Conservation (phyloP, 2,888 invertebrate species). For the Volucella inflata region DNA sequence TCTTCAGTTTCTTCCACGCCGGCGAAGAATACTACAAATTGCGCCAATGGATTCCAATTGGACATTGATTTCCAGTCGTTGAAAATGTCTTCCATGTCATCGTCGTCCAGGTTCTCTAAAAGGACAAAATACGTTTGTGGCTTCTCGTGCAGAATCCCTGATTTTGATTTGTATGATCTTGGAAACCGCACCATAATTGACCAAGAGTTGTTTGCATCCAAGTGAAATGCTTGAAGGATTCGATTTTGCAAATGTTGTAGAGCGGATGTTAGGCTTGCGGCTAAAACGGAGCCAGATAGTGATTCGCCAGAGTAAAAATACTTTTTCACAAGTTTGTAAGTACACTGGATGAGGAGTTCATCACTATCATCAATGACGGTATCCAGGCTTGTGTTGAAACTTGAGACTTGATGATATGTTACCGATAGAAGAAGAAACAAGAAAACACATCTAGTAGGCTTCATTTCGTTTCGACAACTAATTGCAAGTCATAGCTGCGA, state of each 20-base stretch:
- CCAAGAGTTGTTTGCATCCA: slow-evolving; percentile 76
- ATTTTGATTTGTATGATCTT: neutral
- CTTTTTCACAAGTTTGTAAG: slow-evolving; percentile 78
- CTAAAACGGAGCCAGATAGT: slow-evolving; percentile 79
- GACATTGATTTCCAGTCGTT: slow-evolving; percentile 79
- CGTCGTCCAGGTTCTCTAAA: slow-evolving; percentile 79
- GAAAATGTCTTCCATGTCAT: slow-evolving; percentile 80
- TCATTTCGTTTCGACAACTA: slow-evolving; percentile 28
- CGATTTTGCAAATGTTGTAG: slow-evolving; percentile 76
- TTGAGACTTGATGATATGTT: neutral
- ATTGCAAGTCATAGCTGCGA: neutral
- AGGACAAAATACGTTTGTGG: slow-evolving; percentile 82
- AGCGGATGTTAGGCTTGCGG: slow-evolving; percentile 77
- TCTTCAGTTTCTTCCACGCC: slow-evolving; percentile 79
- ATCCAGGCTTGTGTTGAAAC: slow-evolving; percentile 78
- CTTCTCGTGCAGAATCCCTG: slow-evolving; percentile 78
- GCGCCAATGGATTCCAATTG: slow-evolving; percentile 83
- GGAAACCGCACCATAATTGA: slow-evolving; percentile 77
- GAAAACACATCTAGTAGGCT: neutral
- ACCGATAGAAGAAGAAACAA: neutral
- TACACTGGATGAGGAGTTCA: slow-evolving; percentile 77
- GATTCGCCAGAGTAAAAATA: slow-evolving; percentile 80
- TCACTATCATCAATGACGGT: slow-evolving; percentile 75
- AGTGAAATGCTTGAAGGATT: slow-evolving; percentile 77
- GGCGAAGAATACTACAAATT: slow-evolving; percentile 81